phyloP scores from a whole-genome alignment of 2,888 invertebrate species.

The Cataglyphis cursor region DNA sequence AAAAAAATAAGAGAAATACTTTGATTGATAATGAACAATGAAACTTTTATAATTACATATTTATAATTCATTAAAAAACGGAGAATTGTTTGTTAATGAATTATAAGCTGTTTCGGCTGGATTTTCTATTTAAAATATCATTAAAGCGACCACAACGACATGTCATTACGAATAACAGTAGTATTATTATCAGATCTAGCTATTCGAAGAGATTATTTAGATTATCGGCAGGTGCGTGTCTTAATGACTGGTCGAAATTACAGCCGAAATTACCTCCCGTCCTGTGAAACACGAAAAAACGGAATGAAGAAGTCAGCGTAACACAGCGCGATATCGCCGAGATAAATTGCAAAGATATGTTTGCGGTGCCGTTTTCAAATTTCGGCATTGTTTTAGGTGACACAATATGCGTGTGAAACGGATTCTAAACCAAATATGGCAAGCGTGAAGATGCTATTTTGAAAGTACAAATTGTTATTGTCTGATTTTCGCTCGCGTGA shows the following conservation, averaged over 20 bases:
- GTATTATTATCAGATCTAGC: conserved; percentile 70
- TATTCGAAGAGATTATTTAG: conserved; percentile 70
- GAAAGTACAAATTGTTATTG: conserved; percentile 12
- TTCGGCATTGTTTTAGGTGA: conserved; percentile 48
- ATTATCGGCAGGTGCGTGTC: conserved; percentile 76
- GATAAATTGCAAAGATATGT: conserved; percentile 64
- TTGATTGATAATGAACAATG: not conserved
- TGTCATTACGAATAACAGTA: conserved; percentile 55
- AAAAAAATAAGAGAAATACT: not conserved
- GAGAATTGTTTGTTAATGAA: not conserved
- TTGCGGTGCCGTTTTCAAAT: conserved; percentile 67
- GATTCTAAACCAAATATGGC: conserved; percentile 1
- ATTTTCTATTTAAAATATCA: conserved; percentile 47
- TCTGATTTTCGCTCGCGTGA: not conserved
- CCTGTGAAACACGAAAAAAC: conserved; percentile 59
- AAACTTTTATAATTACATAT: not conserved
- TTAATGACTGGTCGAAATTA: conserved; percentile 74
- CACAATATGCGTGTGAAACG: conserved; percentile 36
- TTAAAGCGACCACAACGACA: conserved; percentile 47
- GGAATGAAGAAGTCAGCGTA: conserved; percentile 42
- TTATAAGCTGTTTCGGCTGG: not conserved
- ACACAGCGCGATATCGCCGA: conserved; percentile 29
- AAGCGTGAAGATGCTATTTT: conserved; percentile 23
- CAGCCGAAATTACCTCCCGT: conserved; percentile 70
- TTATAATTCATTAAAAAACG: conserved; percentile 3